phyloP scores from a whole-genome alignment of 2,113 vertebrate genomes.

The Pungitius pungitius region DNA sequence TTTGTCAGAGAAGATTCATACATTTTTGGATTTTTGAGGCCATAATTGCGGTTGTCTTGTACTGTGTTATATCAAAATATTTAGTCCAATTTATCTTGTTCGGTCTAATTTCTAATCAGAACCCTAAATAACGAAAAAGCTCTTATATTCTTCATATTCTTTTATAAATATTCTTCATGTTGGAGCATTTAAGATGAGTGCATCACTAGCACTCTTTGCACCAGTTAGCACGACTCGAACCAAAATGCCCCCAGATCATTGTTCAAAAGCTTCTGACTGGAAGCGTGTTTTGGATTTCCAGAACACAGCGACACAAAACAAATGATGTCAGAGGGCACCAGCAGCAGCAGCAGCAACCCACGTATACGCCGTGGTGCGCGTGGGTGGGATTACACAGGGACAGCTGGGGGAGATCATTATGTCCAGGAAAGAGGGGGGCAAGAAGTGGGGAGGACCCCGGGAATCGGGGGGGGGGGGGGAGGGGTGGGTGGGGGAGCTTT shows the following conservation, averaged over 20 bases:
- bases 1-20: neutral
- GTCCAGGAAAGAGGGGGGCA: slow-evolving; percentile 40
- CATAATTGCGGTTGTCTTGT: neutral
- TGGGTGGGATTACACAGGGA: slow-evolving; percentile 68
- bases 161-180: neutral
- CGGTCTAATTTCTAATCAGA: neutral
- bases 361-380: slow-evolving; percentile 36
- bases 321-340: slow-evolving; percentile 58
- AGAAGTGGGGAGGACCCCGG: slow-evolving; percentile 17
- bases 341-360: slow-evolving; percentile 22
- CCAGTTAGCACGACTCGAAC: neutral
- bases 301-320: slow-evolving; percentile 65
- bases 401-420: slow-evolving; percentile 76
- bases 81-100: neutral
- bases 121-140: neutral
- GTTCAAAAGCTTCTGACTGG: slow-evolving; percentile 17
- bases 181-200: neutral
- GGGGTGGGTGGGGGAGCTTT: slow-evolving; percentile 28
- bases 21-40: no score
- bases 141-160: neutral
- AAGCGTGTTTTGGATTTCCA: slow-evolving; percentile 42
- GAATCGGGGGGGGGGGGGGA: slow-evolving; percentile 35
- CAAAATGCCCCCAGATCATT: neutral
- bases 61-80: neutral
- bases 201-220: neutral